A percentile compares a stretch with the other conserved stretches of the same genome.
These are phyloP conservation scores for Hydrophis major DNA, from an alignment of 2,797 vertebrate species.

Conservation along the genomic window DNA sequence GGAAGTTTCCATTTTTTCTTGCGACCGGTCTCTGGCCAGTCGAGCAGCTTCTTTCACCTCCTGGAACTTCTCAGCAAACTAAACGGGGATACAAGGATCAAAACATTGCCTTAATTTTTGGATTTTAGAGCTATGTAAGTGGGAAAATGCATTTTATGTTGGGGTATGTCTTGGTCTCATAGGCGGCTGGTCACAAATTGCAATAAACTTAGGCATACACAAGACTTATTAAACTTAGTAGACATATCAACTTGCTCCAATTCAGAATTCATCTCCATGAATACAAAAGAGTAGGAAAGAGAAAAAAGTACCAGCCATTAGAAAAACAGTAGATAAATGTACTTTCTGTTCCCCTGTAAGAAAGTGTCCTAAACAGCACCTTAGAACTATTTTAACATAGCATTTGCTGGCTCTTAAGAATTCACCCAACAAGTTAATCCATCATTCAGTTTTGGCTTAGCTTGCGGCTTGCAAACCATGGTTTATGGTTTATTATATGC, in stretches of 20 bases:
- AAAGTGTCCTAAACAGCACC: neutral
- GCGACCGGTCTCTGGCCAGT: constrained; percentile 89
- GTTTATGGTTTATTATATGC: neutral
- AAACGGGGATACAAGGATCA: constrained; percentile 5
- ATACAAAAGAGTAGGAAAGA: neutral
- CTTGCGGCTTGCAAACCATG: neutral
- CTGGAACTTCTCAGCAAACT: constrained; percentile 98
- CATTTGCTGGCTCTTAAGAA: neutral
- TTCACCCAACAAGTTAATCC: neutral
- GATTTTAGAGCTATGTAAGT: neutral
- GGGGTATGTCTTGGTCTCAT: neutral
- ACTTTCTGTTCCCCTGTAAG: neutral
- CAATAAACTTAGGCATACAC: neutral
- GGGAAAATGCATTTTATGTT: neutral
- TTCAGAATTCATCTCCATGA: neutral
- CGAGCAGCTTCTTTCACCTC: constrained; percentile 95
- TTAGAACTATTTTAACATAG: neutral
- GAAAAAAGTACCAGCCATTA: neutral
- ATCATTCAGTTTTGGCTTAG: neutral
- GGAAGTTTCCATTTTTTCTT: constrained; percentile 89
- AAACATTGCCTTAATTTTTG: neutral
- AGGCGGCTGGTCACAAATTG: neutral
- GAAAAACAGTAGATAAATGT: neutral
- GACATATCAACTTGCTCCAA: neutral
- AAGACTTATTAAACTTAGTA: neutral